phyloP scores from a whole-genome alignment of 2,797 vertebrate species.

The Betta splendens region DNA sequence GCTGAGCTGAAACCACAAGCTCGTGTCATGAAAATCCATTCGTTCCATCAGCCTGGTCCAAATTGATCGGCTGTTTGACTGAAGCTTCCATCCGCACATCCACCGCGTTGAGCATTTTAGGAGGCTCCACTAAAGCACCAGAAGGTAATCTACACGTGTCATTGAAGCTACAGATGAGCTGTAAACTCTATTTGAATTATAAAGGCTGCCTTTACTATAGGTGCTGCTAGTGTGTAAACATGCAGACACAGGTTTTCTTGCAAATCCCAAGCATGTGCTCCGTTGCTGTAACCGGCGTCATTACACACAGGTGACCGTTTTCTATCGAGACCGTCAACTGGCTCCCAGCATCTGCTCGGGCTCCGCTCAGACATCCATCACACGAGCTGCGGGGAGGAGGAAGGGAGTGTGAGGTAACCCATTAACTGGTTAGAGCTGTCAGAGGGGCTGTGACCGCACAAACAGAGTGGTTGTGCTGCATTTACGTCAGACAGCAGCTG shows the following conservation, averaged over 20 bases:
- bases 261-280: conserved; percentile 22
- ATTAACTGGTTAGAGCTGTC: conserved; percentile 74
- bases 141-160: not conserved
- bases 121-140: conserved; percentile 3
- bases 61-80: too few relatives aligned
- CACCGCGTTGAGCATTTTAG: not conserved
- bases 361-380: conserved; percentile 35
- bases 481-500: conserved; percentile 83
- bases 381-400: conserved; percentile 23
- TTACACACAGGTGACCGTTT: conserved; percentile 46
- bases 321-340: conserved; percentile 28
- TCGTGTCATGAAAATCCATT: too few relatives aligned
- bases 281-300: conserved; percentile 22
- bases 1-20: too few relatives aligned
- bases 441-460: conserved; percentile 75
- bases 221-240: conserved; percentile 11
- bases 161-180: not conserved
- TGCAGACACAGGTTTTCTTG: conserved; percentile 10
- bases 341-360: conserved; percentile 44
- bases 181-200: not conserved
- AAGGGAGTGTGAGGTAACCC: conserved; percentile 65
- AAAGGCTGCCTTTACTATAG: conserved; percentile 6
- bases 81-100: too few relatives aligned
- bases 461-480: conserved; percentile 79
- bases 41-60: too few relatives aligned